Percentiles rank a stretch among this genome's conserved stretches.
phyloP scores from a whole-genome alignment of 2,888 invertebrate genomes.

The Mythimna ferrago region DNA sequence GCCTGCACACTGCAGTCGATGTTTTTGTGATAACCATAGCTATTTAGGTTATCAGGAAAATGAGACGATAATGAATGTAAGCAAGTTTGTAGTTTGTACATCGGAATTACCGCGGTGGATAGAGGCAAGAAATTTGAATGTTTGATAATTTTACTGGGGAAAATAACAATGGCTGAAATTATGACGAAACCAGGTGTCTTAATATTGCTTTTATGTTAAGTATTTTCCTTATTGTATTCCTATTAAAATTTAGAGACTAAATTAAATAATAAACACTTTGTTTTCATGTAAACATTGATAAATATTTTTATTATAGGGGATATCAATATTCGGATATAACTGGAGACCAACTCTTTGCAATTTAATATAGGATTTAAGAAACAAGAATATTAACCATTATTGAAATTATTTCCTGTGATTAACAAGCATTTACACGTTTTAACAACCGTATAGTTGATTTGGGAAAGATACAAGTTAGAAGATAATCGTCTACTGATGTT shows the following conservation, averaged over 20 bases:
- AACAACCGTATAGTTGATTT: neutral
- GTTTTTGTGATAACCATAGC: slow-evolving; percentile 61
- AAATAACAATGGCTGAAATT: slow-evolving; percentile 8
- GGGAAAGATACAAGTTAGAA: neutral
- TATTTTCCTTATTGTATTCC: neutral
- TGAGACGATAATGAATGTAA: slow-evolving; percentile 43
- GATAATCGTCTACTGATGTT: neutral
- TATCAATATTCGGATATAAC: neutral
- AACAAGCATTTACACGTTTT: neutral
- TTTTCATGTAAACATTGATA: neutral
- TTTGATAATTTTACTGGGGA: neutral
- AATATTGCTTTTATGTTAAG: neutral
- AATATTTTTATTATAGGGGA: neutral
- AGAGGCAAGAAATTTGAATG: slow-evolving; percentile 16
- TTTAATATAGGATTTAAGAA: neutral
- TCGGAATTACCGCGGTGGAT: slow-evolving; percentile 38
- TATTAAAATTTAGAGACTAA: neutral
- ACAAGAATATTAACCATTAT: neutral
- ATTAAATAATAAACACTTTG: neutral
- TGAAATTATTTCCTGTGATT: neutral
- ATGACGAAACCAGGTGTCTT: neutral
- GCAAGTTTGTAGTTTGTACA: slow-evolving; percentile 18
- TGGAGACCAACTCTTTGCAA: neutral
- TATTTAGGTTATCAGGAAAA: slow-evolving; percentile 72
- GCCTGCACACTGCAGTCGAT: slow-evolving; percentile 29